Evolutionary conservation across 2,113 vertebrate species (phyloP), one percentile per base, ranked within the genome.

Genomic region (Pseudois nayaur): DNA sequence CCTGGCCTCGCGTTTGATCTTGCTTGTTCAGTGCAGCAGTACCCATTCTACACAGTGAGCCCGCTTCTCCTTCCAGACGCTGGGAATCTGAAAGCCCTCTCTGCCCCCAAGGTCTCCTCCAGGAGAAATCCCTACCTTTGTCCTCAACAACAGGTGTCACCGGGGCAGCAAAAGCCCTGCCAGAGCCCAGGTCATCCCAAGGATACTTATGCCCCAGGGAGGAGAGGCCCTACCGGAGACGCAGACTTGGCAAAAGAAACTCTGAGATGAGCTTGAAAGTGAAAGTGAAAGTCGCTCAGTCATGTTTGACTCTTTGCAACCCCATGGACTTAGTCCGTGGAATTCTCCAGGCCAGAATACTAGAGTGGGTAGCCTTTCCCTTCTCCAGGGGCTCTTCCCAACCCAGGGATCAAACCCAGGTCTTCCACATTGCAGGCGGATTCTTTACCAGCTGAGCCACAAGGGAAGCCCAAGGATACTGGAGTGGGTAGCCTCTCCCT

Each of bases 111-210:
- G 91, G 31, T 0, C 74, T 50, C 91, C 29, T 82, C 19, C 82
- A 16, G 94, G 48, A 62, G 45, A 64, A 62, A n/a, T 59, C 57
- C 43, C 23, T 85, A 64, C 19, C 74, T 91, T 95, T 55, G 4
- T 27, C 97, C 57, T 96, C 79, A 97, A 97, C 98, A 98, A 97
- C 98, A 98, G 98, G 95, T 98, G 98, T 98, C 98, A 95, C 98
- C 98, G 71, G 87, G 91, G 98, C 60, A 36, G 94, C 21, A 98
- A 97, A 98, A 67, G 64, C 21, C 90, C 78, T 12, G 43, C 59
- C 85, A 74, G 93, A 45, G 64, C 48, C 95, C 3, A 8, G 7
- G 36, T 33, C 92, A 82, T 97, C 89, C 57, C 50, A 33, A 82
- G 84, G 55, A 84, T 67, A 71, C 96, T 95, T 93, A 94, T 6